A percentile compares a stretch with the other conserved stretches of the same genome.
Evolutionary conservation across 2,113 vertebrate genomes (phyloP).

Genomic region (Gasterosteus nipponicus): DNA sequence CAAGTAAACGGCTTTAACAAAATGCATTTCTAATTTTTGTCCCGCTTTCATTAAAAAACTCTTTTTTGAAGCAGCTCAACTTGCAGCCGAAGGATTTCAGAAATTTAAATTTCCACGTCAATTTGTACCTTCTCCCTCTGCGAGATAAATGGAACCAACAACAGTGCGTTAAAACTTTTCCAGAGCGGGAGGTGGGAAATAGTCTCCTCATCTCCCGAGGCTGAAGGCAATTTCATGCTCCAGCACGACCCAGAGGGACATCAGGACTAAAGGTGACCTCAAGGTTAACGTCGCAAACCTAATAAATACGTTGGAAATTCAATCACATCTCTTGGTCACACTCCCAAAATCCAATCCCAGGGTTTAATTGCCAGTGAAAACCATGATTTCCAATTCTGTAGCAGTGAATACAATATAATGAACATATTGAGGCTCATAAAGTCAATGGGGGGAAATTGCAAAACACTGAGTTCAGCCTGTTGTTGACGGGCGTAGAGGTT

Average conservation of each 20-base stretch:
- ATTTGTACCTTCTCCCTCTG: constrained; percentile 11
- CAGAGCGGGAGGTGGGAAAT: constrained; percentile 25
- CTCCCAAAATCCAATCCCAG: constrained; percentile 13
- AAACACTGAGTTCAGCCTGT: not conserved
- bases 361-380: constrained; percentile 27
- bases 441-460: not conserved
- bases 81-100: constrained; percentile 10
- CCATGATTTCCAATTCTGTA: constrained; percentile 3
- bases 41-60: not conserved
- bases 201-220: constrained; percentile 59
- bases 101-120: constrained; percentile 33
- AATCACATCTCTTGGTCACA: constrained; percentile 32
- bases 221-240: constrained; percentile 78
- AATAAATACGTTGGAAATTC: constrained; percentile 51
- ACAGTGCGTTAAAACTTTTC: constrained; percentile 30
- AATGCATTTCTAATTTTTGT: constrained; percentile 21
- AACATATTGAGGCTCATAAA: not conserved
- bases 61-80: not conserved
- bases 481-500: constrained; percentile 17
- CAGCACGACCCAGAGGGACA: constrained; percentile 58
- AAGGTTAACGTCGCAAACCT: constrained; percentile 69
- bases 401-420: not conserved
- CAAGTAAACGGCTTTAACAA: constrained; percentile 42
- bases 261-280: constrained; percentile 59
- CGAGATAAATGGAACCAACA: constrained; percentile 47